Conservation (phyloP, 2,797 vertebrate species). For the Notamacropus eugenii region DNA sequence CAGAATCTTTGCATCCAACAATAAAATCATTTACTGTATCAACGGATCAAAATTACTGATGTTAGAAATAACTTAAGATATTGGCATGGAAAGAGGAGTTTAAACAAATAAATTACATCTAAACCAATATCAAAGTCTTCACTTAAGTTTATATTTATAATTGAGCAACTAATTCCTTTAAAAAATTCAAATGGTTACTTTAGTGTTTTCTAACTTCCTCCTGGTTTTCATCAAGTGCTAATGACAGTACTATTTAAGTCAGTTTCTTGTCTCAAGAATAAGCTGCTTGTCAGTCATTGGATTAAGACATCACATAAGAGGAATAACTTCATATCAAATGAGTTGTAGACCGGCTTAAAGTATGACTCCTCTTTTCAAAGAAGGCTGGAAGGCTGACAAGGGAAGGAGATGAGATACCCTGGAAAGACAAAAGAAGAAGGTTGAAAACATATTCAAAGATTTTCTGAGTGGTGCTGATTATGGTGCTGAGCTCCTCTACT, state of each 20-base stretch:
- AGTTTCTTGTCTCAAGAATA: constrained; percentile 72
- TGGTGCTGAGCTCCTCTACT: background rate
- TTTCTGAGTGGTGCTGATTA: background rate
- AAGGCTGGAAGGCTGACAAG: constrained; percentile 92
- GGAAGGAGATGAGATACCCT: constrained; percentile 93
- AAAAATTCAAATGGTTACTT: constrained; percentile 64
- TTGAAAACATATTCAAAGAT: constrained; percentile 3
- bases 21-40: constrained; percentile 65
- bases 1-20: constrained; percentile 61
- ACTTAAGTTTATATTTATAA: constrained; percentile 68
- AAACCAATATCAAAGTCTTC: constrained; percentile 66
- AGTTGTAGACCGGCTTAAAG: constrained; percentile 95
- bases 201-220: constrained; percentile 83
- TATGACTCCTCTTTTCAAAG: constrained; percentile 96
- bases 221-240: constrained; percentile 83
- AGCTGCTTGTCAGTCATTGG: constrained; percentile 69
- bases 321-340: constrained; percentile 91
- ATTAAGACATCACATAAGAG: constrained; percentile 19
- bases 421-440: constrained; percentile 67
- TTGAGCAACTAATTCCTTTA: constrained; percentile 52
- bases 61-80: constrained; percentile 71
- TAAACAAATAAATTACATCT: constrained; percentile 72
- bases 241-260: constrained; percentile 83
- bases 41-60: constrained; percentile 55
- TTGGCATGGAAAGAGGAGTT: constrained; percentile 35